Percentiles rank a stretch among this genome's conserved stretches.
These are phyloP conservation scores for Amblyjoppa fuscipennis DNA, from an alignment of 2,888 invertebrate genomes.

Conservation along the genomic window DNA sequence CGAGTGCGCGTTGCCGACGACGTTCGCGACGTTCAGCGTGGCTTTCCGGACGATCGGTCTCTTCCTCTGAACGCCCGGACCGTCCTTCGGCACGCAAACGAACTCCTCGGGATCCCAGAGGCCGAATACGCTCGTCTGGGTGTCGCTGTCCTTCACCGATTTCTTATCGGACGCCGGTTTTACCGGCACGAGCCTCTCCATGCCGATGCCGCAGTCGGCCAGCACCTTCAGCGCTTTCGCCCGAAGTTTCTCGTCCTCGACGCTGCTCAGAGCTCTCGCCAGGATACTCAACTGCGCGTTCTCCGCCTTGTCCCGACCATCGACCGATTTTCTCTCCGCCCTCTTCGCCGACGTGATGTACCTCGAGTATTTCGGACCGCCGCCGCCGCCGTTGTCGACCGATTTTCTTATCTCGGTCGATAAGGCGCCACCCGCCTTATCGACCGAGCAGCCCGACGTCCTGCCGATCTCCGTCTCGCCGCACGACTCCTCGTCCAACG, in stretches of 20 bases:
- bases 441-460: neutral
- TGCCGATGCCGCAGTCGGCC: constrained; percentile 77
- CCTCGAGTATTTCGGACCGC: constrained; percentile 14
- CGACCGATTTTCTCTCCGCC: neutral
- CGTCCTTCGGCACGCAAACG: constrained; percentile 37
- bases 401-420: constrained; percentile 5
- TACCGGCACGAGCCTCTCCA: constrained; percentile 74
- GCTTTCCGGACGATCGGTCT: constrained; percentile 32
- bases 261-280: constrained; percentile 77
- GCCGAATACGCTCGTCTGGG: constrained; percentile 79
- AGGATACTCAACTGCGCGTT: constrained; percentile 74
- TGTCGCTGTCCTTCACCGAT: constrained; percentile 72
- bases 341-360: neutral
- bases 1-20: constrained; percentile 34
- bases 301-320: constrained; percentile 36
- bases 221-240: constrained; percentile 78
- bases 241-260: constrained; percentile 75
- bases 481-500: neutral
- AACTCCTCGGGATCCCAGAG: constrained; percentile 64
- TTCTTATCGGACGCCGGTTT: constrained; percentile 48
- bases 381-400: neutral
- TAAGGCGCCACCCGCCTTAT: neutral
- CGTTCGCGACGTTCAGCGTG: neutral
- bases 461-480: neutral
- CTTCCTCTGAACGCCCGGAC: constrained; percentile 31